A percentile compares a stretch with the other conserved stretches of the same genome.
Conservation (phyloP, 2,888 invertebrate genomes). For the Zygogramma bicolorata region DNA sequence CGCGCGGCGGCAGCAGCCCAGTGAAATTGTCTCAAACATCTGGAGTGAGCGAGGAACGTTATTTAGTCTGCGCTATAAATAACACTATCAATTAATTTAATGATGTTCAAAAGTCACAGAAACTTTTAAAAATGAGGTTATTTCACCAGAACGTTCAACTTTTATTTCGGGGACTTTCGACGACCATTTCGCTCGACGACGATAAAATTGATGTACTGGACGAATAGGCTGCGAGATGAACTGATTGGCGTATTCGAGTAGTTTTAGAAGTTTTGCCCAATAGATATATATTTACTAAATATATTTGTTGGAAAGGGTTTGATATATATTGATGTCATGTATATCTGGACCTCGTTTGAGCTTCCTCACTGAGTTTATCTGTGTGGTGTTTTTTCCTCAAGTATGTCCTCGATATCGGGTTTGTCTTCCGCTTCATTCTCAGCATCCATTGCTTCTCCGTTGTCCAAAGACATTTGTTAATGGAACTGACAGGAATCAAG, state of each 20-base stretch:
- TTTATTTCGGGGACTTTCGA: slow-evolving; percentile 42
- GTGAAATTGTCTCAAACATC: slow-evolving; percentile 58
- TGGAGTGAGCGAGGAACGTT: slow-evolving; percentile 54
- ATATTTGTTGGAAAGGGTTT: no score
- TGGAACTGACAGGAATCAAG: no score
- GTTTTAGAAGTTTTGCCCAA: no score
- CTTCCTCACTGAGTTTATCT: no score
- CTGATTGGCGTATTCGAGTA: background rate
- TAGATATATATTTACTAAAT: no score
- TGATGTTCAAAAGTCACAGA: slow-evolving; percentile 62
- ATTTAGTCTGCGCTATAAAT: slow-evolving; percentile 65
- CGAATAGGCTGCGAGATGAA: background rate
- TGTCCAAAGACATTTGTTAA: no score
- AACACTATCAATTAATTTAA: slow-evolving; percentile 64
- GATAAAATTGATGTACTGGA: background rate
- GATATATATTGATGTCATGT: no score
- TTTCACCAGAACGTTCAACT: slow-evolving; percentile 58
- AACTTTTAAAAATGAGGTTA: slow-evolving; percentile 61
- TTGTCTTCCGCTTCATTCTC: no score
- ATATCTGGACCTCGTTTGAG: no score
- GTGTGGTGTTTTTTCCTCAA: no score
- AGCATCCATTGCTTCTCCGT: no score
- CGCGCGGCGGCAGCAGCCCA: background rate
- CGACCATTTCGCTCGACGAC: background rate
- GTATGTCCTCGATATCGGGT: no score